A percentile compares a stretch with the other conserved stretches of the same genome.
Evolutionary conservation across 2,888 invertebrate species (phyloP).

Genomic region (Ctena decussata): DNA sequence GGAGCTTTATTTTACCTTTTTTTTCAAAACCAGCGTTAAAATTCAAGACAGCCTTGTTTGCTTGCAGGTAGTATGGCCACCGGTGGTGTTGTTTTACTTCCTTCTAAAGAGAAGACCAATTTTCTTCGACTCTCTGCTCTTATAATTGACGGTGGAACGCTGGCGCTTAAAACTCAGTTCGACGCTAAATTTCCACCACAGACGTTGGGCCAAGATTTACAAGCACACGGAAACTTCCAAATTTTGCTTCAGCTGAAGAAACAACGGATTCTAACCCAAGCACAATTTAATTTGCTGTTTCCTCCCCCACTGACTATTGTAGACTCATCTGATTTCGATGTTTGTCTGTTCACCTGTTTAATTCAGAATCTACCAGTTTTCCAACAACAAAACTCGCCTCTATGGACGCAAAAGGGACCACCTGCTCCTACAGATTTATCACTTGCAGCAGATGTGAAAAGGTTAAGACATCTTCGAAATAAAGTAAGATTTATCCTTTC

Average conservation of each 20-base stretch:
- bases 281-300: conserved; percentile 8
- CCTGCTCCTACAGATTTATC: conserved; percentile 7
- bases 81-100: not conserved
- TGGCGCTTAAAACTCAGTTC: conserved; percentile 15
- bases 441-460: conserved; percentile 11
- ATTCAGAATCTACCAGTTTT: conserved; percentile 5
- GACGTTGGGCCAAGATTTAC: not conserved
- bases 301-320: not conserved
- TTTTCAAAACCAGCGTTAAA: too few relatives aligned
- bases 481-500: too few relatives aligned
- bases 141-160: conserved; percentile 31
- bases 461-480: not conserved
- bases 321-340: conserved; percentile 26
- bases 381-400: not conserved
- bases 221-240: not conserved
- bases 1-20: too few relatives aligned
- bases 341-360: conserved; percentile 24
- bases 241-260: not conserved
- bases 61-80: conserved; percentile 11
- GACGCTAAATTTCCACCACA: not conserved
- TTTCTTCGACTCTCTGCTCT: conserved; percentile 13
- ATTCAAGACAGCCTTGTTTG: too few relatives aligned
- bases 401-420: not conserved
- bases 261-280: not conserved
- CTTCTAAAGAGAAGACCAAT: conserved; percentile 21